A percentile compares a stretch with the other conserved stretches of the same genome.
Evolutionary conservation across 2,888 invertebrate genomes (phyloP).

Genomic region (Meganola albula): DNA sequence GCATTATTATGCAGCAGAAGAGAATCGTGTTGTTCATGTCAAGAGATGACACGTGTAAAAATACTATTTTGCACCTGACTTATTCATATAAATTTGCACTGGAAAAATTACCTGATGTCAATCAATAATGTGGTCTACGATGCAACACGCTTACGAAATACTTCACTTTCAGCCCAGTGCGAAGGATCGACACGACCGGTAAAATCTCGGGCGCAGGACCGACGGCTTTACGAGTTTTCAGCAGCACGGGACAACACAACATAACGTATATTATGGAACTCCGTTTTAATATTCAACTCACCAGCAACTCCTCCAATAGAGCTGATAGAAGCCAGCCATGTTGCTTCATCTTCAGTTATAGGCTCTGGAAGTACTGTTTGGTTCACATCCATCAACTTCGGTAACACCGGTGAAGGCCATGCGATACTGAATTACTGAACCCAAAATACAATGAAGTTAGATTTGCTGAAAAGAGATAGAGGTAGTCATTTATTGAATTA

Average conservation of each 20-base stretch:
- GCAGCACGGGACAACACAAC: constrained; percentile 30
- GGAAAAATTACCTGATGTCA: no score
- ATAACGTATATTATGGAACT: no score
- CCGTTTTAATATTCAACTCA: constrained; percentile 22
- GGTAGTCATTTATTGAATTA: neutral
- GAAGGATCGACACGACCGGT: no score
- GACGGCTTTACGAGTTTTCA: constrained; percentile 31
- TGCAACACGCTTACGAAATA: no score
- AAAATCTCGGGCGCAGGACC: no score
- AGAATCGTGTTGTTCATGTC: no score
- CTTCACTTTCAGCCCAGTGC: no score
- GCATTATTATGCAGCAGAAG: no score
- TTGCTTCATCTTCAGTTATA: constrained; percentile 35
- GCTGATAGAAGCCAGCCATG: constrained; percentile 36
- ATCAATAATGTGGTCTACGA: no score
- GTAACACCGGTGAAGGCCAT: constrained; percentile 42
- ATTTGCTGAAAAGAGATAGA: constrained; percentile 22
- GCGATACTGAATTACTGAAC: constrained; percentile 18
- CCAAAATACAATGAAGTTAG: constrained; percentile 24
- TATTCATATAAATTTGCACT: no score
- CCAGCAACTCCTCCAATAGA: constrained; percentile 35
- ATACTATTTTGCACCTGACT: no score
- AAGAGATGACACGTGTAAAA: no score
- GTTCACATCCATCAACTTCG: constrained; percentile 30
- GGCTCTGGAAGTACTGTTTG: constrained; percentile 25